phyloP scores from a whole-genome alignment of 2,797 vertebrate genomes.

The Melanotaenia pygmaea region DNA sequence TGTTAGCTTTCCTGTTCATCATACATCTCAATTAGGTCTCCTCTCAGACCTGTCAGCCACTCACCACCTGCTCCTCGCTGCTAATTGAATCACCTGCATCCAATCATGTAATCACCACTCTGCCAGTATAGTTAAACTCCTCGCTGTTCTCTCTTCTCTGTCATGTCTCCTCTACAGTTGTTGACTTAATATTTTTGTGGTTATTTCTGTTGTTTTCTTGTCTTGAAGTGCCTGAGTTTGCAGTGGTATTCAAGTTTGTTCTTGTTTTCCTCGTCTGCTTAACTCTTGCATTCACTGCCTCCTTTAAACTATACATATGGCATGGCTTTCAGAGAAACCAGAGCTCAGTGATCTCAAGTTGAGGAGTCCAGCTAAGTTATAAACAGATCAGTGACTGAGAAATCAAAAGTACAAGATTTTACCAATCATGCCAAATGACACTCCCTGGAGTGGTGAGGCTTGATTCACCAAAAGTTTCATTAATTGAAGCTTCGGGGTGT shows the following conservation, averaged over 20 bases:
- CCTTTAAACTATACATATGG: not conserved
- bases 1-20: conserved; percentile 1
- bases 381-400: not conserved
- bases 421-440: no score
- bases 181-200: not conserved
- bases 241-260: not conserved
- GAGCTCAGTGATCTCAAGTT: not conserved
- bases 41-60: not conserved
- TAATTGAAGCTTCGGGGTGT: no score
- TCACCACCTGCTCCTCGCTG: conserved; percentile 1
- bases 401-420: no score
- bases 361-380: not conserved
- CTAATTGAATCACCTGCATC: not conserved
- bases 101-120: not conserved
- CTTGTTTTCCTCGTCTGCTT: not conserved
- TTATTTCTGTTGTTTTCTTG: not conserved
- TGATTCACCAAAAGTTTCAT: no score
- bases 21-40: conserved; percentile 1
- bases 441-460: no score
- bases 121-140: not conserved
- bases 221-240: not conserved
- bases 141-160: not conserved
- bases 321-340: not conserved
- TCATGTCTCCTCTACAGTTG: not conserved
- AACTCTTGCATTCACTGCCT: not conserved